Base-by-base conservation (phyloP, 1,140 invertebrate genomes). In the Hesperophylax magnus region DNA sequence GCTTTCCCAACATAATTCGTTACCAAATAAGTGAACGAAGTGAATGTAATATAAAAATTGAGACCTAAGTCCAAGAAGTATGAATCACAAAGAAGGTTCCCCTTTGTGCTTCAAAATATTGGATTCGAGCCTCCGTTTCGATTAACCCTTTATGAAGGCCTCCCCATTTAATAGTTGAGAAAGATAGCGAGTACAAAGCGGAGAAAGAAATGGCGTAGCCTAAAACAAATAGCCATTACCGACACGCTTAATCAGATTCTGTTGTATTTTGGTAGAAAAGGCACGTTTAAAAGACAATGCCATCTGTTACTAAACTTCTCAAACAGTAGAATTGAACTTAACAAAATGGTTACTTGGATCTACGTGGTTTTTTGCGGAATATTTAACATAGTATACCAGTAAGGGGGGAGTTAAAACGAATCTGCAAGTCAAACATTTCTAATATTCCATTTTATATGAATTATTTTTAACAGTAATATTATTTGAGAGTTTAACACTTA, bases 281-380 rank as follows among this genome's bases (percentile, higher is more conserved):
- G 63, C 63, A 67, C 63, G 63, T 67, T 67, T 34, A 27, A 67
- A 67, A 67, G 63, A 67, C 63, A 67, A 67, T 31, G 31, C 63
- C 63, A 67, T 67, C 63, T 67, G 63, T 67, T 67, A 67, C 22
- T 67, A 67, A 67, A 34, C 63, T 67, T 27, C 22, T 22, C 31
- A 67, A 67, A 67, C 24, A 67, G 22, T 67, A n/a, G 17, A 22
- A 18, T 24, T 24, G 58, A 61, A 61, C 18, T 61, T 61, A 6
- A 24, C 58, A 61, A 24, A 22, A 15, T 20, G 58, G 58, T 20
- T 14, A 20, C 58, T 24, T 61, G n/a, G 15, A 22, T 22, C 18
- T 61, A 61, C 58, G 58, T 61, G 58, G 58, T 61, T 20, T 14
- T 20, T 61, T 8, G 58, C 0, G 39, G 39, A 47, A 47, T 9